Evolutionary conservation across 2,888 invertebrate genomes (phyloP).

Genomic region (Norana najaformis): DNA sequence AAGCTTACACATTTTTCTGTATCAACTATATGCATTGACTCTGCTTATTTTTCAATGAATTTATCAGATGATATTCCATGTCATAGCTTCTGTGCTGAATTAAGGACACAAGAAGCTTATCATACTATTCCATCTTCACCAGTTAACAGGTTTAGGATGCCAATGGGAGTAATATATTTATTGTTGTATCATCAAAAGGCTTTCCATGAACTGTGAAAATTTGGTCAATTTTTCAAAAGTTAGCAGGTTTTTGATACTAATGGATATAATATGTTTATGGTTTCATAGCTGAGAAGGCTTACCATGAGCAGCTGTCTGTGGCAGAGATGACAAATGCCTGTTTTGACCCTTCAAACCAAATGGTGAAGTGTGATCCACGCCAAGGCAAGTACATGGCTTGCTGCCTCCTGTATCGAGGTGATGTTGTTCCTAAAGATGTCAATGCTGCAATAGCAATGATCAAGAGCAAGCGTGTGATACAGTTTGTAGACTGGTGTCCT

Average conservation of each 20-base stretch:
- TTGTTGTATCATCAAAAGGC: not conserved
- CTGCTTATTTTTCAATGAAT: no score
- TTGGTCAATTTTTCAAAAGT: not conserved
- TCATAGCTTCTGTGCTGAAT: not conserved
- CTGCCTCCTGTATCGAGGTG: conserved; percentile 84
- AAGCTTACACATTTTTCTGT: no score
- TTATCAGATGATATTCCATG: no score
- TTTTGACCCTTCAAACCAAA: conserved; percentile 24
- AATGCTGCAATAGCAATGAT: conserved; percentile 67
- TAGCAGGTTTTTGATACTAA: not conserved
- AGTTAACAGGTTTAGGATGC: not conserved
- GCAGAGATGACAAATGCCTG: conserved; percentile 84
- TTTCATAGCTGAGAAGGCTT: conserved; percentile 64
- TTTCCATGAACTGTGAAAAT: not conserved
- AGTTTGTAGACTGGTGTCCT: conserved; percentile 39
- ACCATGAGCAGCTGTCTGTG: conserved; percentile 77
- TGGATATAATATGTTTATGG: not conserved
- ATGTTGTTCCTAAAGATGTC: conserved; percentile 84
- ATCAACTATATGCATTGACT: no score
- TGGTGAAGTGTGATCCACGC: conserved; percentile 22
- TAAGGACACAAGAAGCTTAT: not conserved
- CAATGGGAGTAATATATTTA: not conserved
- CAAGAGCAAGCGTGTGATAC: conserved; percentile 56
- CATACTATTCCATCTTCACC: not conserved
- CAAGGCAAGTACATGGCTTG: conserved; percentile 23